phyloP scores from a whole-genome alignment of 2,113 vertebrate species.

The Myodes glareolus region DNA sequence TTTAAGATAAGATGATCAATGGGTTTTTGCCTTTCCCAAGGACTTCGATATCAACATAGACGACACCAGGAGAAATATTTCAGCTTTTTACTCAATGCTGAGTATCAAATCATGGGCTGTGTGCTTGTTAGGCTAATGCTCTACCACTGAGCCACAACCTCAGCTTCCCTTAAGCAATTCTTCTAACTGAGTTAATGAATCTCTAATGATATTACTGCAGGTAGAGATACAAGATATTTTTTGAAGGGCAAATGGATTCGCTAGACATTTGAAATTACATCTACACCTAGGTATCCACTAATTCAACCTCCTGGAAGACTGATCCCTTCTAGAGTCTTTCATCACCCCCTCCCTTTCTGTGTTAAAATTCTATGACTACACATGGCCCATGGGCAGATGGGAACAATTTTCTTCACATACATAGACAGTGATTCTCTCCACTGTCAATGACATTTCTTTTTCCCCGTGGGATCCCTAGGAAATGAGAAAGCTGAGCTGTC shows the following conservation, averaged over 20 bases:
- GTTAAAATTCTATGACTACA: slow-evolving; percentile 17
- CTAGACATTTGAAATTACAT: slow-evolving; percentile 39
- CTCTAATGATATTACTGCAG: slow-evolving; percentile 37
- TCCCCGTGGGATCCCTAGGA: slow-evolving; percentile 27
- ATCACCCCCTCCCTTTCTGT: background rate
- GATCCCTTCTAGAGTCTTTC: background rate
- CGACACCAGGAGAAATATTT: background rate
- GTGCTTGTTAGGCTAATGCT: background rate
- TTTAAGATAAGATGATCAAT: background rate
- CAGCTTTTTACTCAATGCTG: background rate
- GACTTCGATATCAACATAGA: background rate
- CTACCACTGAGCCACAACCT: background rate
- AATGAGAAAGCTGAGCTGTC: slow-evolving; percentile 48
- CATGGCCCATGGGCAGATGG: background rate
- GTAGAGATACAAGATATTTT: slow-evolving; percentile 13
- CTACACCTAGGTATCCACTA: background rate
- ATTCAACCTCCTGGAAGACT: background rate
- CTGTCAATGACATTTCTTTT: background rate
- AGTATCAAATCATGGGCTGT: background rate
- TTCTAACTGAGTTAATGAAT: slow-evolving; percentile 54
- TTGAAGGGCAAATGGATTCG: background rate
- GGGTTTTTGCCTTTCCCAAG: background rate
- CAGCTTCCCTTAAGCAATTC: background rate
- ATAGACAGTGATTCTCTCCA: background rate
- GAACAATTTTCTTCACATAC: slow-evolving; percentile 47